Evolutionary conservation across 2,888 invertebrate genomes (phyloP).

Genomic region (Scaptomyza reducta): DNA sequence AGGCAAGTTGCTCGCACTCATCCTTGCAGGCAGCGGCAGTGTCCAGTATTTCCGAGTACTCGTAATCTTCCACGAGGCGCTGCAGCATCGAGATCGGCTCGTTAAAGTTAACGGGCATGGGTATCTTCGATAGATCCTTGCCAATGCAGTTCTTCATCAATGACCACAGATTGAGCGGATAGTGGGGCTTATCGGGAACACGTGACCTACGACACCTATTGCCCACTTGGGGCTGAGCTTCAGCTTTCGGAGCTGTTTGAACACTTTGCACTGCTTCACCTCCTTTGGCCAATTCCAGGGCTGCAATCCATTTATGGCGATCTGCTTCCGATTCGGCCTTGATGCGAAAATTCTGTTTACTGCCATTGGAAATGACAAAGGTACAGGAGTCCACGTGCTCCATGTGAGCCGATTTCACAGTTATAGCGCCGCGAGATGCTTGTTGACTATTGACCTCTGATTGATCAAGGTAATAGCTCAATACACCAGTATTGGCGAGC

Average conservation of each 20-base stretch:
- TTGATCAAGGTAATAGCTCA: conserved; percentile 94
- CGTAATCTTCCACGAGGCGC: conserved; percentile 97
- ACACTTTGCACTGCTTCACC: conserved; percentile 87
- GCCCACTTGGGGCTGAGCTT: neutral
- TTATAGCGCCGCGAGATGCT: conserved; percentile 96
- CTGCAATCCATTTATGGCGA: conserved; percentile 98
- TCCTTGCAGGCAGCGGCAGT: conserved; percentile 93
- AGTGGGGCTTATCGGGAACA: conserved; percentile 96
- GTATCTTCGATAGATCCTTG: conserved; percentile 99
- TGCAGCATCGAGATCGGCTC: conserved; percentile 99
- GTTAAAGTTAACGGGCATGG: conserved; percentile 99
- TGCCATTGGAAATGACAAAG: conserved; percentile 97
- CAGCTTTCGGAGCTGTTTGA: conserved; percentile 83
- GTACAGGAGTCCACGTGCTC: conserved; percentile 96
- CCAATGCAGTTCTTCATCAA: conserved; percentile 99
- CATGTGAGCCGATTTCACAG: conserved; percentile 97
- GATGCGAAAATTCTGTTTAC: conserved; percentile 96
- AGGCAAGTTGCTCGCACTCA: conserved; percentile 96
- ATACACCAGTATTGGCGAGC: conserved; percentile 94
- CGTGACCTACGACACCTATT: conserved; percentile 87
- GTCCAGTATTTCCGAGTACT: conserved; percentile 96
- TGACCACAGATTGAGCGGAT: conserved; percentile 98
- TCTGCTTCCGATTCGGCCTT: conserved; percentile 96
- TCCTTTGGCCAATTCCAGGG: conserved; percentile 96
- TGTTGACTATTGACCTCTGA: conserved; percentile 94